Evolutionary conservation across 2,113 vertebrate genomes (phyloP), one percentile per base, ranked within the genome.

Genomic region (Oxygymnocypris stewartii): DNA sequence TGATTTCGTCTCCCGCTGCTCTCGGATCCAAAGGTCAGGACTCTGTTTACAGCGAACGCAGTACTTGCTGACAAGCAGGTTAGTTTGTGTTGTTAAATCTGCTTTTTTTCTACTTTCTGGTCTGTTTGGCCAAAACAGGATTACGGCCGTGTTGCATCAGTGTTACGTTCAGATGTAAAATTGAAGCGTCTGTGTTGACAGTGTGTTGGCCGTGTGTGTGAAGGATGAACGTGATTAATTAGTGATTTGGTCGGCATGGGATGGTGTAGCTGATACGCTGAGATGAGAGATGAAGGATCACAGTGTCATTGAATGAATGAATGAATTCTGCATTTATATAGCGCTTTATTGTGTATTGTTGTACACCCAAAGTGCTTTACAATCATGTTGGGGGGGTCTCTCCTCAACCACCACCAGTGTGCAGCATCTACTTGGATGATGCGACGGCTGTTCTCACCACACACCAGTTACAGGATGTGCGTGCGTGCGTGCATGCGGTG

Each of bases 41-140:
- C 42, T 75, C 5, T 59, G 57, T 59, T 59, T 59, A 59, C 57
- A 23, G 57, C 7, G 18, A 59, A 23, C 57, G 4, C 28, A 31
- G 28, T 35, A 3, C 8, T 40, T 65, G 79, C 25, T 42, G 79
- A 63, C 78, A 80, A 74, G 20, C 78, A 80, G 23, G 31, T 79
- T 37, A 12, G 51, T 79, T 37, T 35, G 25, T 35, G 47, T 31
- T 78, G 47, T 78, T 25, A 25, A 59, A 23, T 57, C 18, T 20
- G 18, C 51, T 57, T 57, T 18, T 35, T 16, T 78, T 59, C 16
- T 31, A 10, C 4, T 14, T 79, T 40, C 20, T 1, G 11, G 2
- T 44, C n/a, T 10, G 79, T 44, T 80, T 25, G 31, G 77, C 5
- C 11, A 6, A 40, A 57, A 59, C 77, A 25, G 9, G 23, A 75